A percentile compares a stretch with the other conserved stretches of the same genome.
These are phyloP conservation scores for Cynopterus brachyotis DNA, from an alignment of 2,113 vertebrate species.

Conservation along the genomic window DNA sequence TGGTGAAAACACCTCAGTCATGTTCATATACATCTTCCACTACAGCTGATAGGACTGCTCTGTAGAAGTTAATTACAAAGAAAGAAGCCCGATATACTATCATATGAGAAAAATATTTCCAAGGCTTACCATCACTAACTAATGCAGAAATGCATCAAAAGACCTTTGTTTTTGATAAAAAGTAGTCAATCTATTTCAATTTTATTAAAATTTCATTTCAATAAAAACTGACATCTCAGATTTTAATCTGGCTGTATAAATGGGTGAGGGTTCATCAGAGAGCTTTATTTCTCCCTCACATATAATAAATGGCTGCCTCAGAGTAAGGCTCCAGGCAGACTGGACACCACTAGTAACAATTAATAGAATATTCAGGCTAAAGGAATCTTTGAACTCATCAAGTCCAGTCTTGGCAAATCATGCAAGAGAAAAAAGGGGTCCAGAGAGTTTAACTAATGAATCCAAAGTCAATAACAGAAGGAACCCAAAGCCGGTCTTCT, in stretches of 20 bases:
- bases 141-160: conserved; percentile 51
- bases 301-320: conserved; percentile 33
- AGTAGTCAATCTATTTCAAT: background rate
- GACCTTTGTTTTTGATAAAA: conserved; percentile 36
- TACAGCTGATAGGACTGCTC: background rate
- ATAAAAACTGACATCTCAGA: conserved; percentile 22
- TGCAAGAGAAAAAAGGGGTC: background rate
- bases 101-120: conserved; percentile 28
- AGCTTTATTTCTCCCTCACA: conserved; percentile 34
- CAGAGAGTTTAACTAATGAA: conserved; percentile 18
- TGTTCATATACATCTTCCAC: background rate
- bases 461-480: background rate
- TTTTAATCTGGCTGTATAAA: conserved; percentile 49
- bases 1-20: background rate
- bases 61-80: conserved; percentile 39
- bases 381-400: conserved; percentile 9
- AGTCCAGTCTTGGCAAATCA: conserved; percentile 13
- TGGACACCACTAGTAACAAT: conserved; percentile 3
- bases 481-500: background rate
- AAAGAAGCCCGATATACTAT: background rate
- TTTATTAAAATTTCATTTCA: conserved; percentile 41
- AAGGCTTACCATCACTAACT: conserved; percentile 28
- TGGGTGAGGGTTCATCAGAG: conserved; percentile 12
- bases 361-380: conserved; percentile 47
- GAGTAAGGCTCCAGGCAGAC: conserved; percentile 15